phyloP scores from a whole-genome alignment of 2,113 vertebrate species.

The Actenoides hombroni region DNA sequence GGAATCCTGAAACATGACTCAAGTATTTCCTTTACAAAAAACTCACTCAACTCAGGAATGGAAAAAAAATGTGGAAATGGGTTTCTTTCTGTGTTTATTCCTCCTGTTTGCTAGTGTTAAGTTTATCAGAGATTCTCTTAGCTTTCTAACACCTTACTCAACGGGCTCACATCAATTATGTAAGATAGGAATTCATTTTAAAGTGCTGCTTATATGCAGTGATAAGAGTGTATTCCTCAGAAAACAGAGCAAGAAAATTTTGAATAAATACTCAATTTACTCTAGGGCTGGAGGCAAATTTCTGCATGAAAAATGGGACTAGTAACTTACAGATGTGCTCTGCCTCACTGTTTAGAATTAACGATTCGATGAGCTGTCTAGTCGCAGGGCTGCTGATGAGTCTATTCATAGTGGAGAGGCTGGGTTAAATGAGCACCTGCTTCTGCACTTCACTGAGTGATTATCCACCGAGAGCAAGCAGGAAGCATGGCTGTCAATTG shows the following conservation, averaged over 20 bases:
- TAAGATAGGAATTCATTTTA: constrained; percentile 32
- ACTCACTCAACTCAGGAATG: not conserved
- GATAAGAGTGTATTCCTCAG: not conserved
- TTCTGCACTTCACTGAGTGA: not conserved
- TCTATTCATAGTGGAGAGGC: constrained; percentile 62
- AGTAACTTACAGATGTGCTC: constrained; percentile 47
- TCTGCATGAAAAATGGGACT: not conserved
- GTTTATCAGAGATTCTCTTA: not conserved
- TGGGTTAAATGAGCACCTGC: constrained; percentile 53
- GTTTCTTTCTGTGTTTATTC: not conserved
- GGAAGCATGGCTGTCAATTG: constrained; percentile 1
- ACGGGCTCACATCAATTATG: constrained; percentile 8
- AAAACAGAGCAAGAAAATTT: constrained; percentile 31
- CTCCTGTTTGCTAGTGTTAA: constrained; percentile 13
- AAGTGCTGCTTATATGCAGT: constrained; percentile 32
- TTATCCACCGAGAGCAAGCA: constrained; percentile 19
- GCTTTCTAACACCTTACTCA: not conserved
- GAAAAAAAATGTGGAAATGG: not conserved
- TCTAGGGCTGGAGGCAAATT: constrained; percentile 50
- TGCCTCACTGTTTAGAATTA: constrained; percentile 52
- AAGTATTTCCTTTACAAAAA: not conserved
- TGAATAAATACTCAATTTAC: constrained; percentile 64
- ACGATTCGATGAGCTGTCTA: constrained; percentile 44
- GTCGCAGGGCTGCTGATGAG: constrained; percentile 56
- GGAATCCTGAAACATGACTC: not conserved